These are phyloP conservation scores for Apodemia zela DNA, from an alignment of 2,888 invertebrate species.

Conservation along the genomic window DNA sequence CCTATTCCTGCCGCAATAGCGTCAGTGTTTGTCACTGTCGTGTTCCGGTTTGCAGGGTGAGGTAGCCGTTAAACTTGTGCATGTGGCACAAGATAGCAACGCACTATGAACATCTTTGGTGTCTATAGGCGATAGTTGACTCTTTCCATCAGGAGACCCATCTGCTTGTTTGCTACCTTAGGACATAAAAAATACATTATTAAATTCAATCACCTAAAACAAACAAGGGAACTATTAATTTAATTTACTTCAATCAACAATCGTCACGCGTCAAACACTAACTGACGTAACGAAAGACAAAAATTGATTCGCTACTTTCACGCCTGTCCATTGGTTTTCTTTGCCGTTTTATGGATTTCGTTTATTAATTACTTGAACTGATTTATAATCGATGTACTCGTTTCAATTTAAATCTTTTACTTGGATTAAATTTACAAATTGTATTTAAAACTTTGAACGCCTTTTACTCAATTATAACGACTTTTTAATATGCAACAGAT, in stretches of 20 bases:
- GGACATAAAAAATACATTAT: too few species aligned
- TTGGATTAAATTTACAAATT: not conserved
- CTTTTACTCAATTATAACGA: not conserved
- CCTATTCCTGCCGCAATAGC: too few species aligned
- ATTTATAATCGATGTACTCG: not conserved
- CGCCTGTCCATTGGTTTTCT: constrained; percentile 42
- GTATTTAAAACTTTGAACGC: not conserved
- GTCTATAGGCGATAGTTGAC: too few species aligned
- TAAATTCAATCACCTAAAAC: not conserved
- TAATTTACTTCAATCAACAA: constrained; percentile 27
- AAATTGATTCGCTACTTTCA: constrained; percentile 42
- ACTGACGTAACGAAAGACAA: constrained; percentile 40
- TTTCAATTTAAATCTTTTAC: not conserved
- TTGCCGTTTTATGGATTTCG: constrained; percentile 36
- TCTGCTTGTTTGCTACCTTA: too few species aligned
- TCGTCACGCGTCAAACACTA: constrained; percentile 38
- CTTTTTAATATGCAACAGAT: not conserved
- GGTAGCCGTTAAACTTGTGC: too few species aligned
- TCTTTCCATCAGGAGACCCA: too few species aligned
- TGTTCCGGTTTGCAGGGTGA: too few species aligned
- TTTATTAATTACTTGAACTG: constrained; percentile 31
- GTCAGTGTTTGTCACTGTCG: too few species aligned
- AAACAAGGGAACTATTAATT: constrained; percentile 7
- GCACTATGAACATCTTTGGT: too few species aligned
- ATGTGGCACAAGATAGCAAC: too few species aligned